phyloP scores from a whole-genome alignment of 2,113 vertebrate genomes.

The Tachysurus vachellii region DNA sequence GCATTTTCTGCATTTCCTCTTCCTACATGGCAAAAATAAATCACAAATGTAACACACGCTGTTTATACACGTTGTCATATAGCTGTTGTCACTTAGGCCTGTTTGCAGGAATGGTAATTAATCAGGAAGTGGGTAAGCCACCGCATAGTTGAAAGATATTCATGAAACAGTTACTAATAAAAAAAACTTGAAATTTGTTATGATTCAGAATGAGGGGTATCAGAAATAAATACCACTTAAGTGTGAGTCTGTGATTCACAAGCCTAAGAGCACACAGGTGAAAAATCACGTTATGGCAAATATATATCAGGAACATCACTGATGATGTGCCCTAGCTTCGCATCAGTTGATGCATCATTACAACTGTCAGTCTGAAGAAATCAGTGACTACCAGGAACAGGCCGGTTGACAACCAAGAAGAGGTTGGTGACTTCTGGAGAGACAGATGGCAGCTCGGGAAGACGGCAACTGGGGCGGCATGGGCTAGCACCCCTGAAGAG shows the following conservation, averaged over 20 bases:
- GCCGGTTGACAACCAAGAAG: too few species aligned
- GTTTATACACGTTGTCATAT: too few species aligned
- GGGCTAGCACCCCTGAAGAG: too few species aligned
- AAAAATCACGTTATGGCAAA: neutral
- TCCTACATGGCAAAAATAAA: constrained; percentile 59
- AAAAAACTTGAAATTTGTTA: neutral
- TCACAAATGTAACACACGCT: neutral
- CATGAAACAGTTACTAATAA: neutral
- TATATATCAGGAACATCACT: too few species aligned
- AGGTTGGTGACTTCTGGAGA: too few species aligned
- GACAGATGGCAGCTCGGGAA: too few species aligned
- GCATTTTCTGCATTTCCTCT: constrained; percentile 76
- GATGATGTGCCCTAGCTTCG: too few species aligned
- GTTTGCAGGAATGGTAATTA: neutral
- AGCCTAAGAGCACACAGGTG: neutral
- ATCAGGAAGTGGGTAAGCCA: neutral
- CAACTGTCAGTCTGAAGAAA: too few species aligned
- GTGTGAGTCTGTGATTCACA: neutral
- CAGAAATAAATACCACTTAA: neutral
- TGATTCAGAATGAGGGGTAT: neutral
- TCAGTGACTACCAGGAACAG: too few species aligned
- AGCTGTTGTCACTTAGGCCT: neutral
- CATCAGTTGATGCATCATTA: too few species aligned
- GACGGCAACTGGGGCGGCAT: too few species aligned
- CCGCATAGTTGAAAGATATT: neutral